phyloP scores from a whole-genome alignment of 2,888 invertebrate species.

The Sceliomorpha sp. region DNA sequence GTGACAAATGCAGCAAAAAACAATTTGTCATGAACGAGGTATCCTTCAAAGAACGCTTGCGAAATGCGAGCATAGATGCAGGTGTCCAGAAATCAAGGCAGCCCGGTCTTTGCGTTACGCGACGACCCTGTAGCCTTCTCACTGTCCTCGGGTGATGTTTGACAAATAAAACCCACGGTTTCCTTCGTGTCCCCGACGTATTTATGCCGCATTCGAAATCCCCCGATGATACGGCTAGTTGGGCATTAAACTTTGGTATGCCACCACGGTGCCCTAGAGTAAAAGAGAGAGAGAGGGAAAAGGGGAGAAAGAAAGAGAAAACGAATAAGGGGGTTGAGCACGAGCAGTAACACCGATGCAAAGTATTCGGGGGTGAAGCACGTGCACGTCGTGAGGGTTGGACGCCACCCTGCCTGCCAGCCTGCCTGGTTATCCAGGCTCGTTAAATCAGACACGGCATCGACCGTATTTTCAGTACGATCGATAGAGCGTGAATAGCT shows the following conservation, averaged over 20 bases:
- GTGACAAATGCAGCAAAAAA: too few species aligned
- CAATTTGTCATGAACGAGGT: too few species aligned
- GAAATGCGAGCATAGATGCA: not conserved
- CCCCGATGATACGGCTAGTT: constrained; percentile 79
- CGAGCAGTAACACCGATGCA: constrained; percentile 70
- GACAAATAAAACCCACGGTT: constrained; percentile 74
- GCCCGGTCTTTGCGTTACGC: not conserved
- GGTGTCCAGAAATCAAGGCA: constrained; percentile 10
- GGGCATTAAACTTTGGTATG: constrained; percentile 77
- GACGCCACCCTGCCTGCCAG: constrained; percentile 16
- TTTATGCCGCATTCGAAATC: constrained; percentile 63
- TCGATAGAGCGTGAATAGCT: constrained; percentile 62
- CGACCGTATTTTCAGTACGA: constrained; percentile 70
- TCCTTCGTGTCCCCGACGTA: constrained; percentile 48
- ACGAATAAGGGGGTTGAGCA: too few species aligned
- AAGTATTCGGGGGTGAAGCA: constrained; percentile 74
- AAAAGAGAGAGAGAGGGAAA: too few species aligned
- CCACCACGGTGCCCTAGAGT: constrained; percentile 62
- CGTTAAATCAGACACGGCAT: constrained; percentile 68
- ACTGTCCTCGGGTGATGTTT: constrained; percentile 67
- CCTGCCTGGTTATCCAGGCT: constrained; percentile 58
- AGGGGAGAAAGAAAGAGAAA: too few species aligned
- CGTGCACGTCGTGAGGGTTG: constrained; percentile 68
- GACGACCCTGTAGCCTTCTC: constrained; percentile 12
- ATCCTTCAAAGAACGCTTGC: too few species aligned